phyloP scores from a whole-genome alignment of 1,140 invertebrate species.

The Odontomachus brunneus region DNA sequence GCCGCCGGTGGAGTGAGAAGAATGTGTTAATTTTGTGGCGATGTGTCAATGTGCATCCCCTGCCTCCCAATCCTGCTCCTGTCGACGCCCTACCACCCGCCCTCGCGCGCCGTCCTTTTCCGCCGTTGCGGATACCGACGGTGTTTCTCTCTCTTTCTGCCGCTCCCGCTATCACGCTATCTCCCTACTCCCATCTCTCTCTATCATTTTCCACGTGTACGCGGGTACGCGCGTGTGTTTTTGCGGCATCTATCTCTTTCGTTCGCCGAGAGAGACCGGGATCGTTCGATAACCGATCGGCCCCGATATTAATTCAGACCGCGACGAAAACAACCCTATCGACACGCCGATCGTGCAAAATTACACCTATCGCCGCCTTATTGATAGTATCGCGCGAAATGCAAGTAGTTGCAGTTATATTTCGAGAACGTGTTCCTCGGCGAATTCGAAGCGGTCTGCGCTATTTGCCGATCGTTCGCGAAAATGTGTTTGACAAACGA shows the following conservation, averaged over 20 bases:
- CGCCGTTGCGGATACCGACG: slow-evolving; percentile 20
- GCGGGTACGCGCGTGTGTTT: slow-evolving; percentile 22
- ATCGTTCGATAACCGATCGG: slow-evolving; percentile 61
- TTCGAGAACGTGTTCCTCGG: slow-evolving; percentile 6
- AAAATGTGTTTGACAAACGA: not conserved
- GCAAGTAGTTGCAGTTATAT: slow-evolving; percentile 10
- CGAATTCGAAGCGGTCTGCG: not conserved
- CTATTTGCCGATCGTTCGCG: not conserved
- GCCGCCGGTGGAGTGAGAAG: slow-evolving; percentile 80
- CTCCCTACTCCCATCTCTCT: too few relatives aligned
- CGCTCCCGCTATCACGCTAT: too few relatives aligned
- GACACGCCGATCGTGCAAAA: slow-evolving; percentile 49
- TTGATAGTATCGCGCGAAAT: not conserved
- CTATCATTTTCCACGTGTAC: slow-evolving; percentile 4
- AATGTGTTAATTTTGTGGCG: slow-evolving; percentile 83
- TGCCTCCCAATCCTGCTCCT: not conserved
- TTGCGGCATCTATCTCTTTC: slow-evolving; percentile 52
- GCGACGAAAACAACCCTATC: slow-evolving; percentile 57
- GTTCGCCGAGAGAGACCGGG: slow-evolving; percentile 22
- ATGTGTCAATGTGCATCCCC: slow-evolving; percentile 79
- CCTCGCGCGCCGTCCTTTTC: slow-evolving; percentile 39
- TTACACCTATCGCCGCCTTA: slow-evolving; percentile 44
- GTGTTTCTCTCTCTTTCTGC: not conserved
- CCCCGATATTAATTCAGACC: slow-evolving; percentile 60
- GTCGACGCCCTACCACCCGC: slow-evolving; percentile 26